Percentiles rank a stretch among this genome's conserved stretches.
These are phyloP conservation scores for Lycophotia porphyrea DNA, from an alignment of 2,888 invertebrate species.

Conservation along the genomic window DNA sequence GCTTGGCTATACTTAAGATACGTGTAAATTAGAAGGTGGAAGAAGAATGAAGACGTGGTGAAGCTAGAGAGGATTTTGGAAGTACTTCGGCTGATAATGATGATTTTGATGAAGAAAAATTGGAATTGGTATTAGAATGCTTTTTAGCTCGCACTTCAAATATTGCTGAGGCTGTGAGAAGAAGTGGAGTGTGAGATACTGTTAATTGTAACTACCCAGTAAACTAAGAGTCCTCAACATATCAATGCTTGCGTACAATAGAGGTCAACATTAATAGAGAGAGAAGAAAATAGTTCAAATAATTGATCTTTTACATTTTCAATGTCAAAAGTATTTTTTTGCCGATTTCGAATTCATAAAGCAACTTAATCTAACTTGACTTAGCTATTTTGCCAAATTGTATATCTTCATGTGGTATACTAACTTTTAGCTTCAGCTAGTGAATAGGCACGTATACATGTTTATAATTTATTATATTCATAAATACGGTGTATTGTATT, in stretches of 20 bases:
- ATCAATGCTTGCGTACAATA: background rate
- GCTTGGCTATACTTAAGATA: conserved; percentile 30
- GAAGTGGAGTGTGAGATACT: background rate
- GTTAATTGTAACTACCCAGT: background rate
- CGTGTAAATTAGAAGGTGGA: background rate
- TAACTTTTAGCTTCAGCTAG: conserved; percentile 31
- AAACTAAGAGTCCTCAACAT: background rate
- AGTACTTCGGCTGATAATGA: background rate
- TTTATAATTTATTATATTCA: conserved; percentile 64
- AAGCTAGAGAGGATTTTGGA: too few relatives aligned
- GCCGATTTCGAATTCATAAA: background rate
- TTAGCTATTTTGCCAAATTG: background rate
- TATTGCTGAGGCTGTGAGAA: background rate
- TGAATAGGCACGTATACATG: conserved; percentile 52
- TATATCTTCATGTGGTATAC: conserved; percentile 40
- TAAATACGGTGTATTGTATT: conserved; percentile 63
- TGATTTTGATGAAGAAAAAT: background rate
- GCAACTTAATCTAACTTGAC: background rate
- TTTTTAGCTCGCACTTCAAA: background rate
- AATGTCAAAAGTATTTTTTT: background rate
- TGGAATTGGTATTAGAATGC: background rate
- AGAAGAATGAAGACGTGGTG: background rate
- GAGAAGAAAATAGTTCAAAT: background rate
- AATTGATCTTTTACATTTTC: too few relatives aligned
- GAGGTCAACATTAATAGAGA: background rate